Conservation (phyloP, 2,888 invertebrate species). For the Leptinotarsa peninsularis region DNA sequence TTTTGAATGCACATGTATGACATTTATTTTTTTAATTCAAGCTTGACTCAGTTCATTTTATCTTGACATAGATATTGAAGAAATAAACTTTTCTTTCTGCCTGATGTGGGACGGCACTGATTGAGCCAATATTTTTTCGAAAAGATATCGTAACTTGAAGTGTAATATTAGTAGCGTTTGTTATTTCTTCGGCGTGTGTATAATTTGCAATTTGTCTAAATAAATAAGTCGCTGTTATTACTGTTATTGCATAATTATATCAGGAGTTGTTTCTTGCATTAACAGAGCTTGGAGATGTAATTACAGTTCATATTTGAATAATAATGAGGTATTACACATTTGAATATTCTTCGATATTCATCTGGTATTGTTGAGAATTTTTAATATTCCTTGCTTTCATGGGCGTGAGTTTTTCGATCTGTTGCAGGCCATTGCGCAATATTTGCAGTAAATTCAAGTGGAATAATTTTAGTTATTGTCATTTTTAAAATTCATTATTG, state of each 20-base stretch:
- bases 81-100: background rate
- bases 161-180: conserved; percentile 27
- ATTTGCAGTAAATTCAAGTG: no score
- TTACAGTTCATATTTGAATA: conserved; percentile 18
- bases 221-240: conserved; percentile 24
- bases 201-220: conserved; percentile 31
- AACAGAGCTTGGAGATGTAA: conserved; percentile 24
- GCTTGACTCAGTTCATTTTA: no score
- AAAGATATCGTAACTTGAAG: background rate
- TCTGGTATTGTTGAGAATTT: background rate
- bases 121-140: conserved; percentile 1
- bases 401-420: no score
- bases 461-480: no score
- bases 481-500: no score
- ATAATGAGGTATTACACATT: conserved; percentile 2
- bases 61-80: no score
- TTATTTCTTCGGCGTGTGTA: conserved; percentile 23
- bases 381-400: no score
- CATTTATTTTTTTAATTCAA: no score
- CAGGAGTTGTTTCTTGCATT: conserved; percentile 21
- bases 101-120: conserved; percentile 2
- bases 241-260: conserved; percentile 26
- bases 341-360: background rate
- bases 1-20: no score
- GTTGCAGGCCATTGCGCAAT: background rate